Percentiles rank a stretch among this genome's conserved stretches.
phyloP scores from a whole-genome alignment of 2,888 invertebrate genomes.

The Cephus pulcher region DNA sequence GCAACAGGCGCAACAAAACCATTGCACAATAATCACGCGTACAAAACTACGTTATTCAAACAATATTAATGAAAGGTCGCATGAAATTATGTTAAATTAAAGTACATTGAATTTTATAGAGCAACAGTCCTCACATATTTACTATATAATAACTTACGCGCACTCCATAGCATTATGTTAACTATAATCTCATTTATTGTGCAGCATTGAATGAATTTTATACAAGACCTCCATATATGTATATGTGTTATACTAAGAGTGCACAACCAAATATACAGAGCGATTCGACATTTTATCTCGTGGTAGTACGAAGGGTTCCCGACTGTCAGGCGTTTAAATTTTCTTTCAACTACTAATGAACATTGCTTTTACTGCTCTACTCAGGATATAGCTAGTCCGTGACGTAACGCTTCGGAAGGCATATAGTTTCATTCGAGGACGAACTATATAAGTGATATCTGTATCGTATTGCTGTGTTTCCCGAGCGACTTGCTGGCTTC shows the following conservation, averaged over 20 bases:
- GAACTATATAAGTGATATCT: background rate
- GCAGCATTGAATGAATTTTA: background rate
- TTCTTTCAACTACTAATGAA: background rate
- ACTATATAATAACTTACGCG: too few relatives aligned
- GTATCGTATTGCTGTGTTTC: background rate
- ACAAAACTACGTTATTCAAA: background rate
- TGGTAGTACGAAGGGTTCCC: background rate
- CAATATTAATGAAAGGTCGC: too few relatives aligned
- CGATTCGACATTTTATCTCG: background rate
- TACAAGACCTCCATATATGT: background rate
- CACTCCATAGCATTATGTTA: too few relatives aligned
- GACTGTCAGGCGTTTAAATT: background rate
- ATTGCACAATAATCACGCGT: background rate
- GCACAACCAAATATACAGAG: background rate
- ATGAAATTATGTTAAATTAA: too few relatives aligned
- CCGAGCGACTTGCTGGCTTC: constrained; percentile 8
- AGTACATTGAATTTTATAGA: too few relatives aligned
- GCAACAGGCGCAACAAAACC: background rate
- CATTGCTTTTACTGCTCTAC: background rate
- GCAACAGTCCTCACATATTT: too few relatives aligned
- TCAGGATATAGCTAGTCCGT: background rate
- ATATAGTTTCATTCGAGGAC: background rate
- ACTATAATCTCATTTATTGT: background rate
- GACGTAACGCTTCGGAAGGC: background rate
- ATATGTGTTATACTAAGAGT: background rate